Conservation (phyloP, 2,113 vertebrate genomes). For the Meriones unguiculatus region DNA sequence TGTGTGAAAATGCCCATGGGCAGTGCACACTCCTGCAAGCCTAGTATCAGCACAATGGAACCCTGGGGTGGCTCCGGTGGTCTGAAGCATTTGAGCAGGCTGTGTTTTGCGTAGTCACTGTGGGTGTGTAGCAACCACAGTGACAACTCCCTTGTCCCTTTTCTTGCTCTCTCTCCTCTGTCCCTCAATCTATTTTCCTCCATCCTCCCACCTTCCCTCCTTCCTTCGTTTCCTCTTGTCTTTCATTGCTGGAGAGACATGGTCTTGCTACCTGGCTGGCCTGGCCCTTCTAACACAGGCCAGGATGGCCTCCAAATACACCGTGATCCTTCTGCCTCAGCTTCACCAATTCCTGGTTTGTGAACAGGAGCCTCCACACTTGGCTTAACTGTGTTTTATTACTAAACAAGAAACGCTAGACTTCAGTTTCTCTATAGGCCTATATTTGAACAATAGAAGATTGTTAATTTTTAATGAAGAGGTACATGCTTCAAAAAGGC, state of each 20-base stretch:
- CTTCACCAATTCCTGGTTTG: no score
- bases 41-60: neutral
- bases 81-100: neutral
- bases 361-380: neutral
- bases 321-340: neutral
- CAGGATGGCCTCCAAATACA: neutral
- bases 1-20: neutral
- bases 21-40: neutral
- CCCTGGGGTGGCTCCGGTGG: neutral
- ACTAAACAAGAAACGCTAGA: neutral
- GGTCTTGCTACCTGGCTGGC: neutral
- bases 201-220: neutral
- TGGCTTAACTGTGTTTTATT: neutral
- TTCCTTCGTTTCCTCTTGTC: neutral
- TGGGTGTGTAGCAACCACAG: neutral
- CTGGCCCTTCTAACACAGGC: neutral
- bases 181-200: no score
- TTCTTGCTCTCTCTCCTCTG: no score
- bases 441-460: neutral
- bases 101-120: neutral
- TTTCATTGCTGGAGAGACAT: neutral
- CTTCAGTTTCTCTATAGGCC: neutral
- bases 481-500: constrained; percentile 42
- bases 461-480: constrained; percentile 12
- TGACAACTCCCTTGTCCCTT: neutral